Evolutionary conservation across 2,797 vertebrate species (phyloP), one percentile per base, ranked within the genome.

Genomic region (Notolabrus celidotus): DNA sequence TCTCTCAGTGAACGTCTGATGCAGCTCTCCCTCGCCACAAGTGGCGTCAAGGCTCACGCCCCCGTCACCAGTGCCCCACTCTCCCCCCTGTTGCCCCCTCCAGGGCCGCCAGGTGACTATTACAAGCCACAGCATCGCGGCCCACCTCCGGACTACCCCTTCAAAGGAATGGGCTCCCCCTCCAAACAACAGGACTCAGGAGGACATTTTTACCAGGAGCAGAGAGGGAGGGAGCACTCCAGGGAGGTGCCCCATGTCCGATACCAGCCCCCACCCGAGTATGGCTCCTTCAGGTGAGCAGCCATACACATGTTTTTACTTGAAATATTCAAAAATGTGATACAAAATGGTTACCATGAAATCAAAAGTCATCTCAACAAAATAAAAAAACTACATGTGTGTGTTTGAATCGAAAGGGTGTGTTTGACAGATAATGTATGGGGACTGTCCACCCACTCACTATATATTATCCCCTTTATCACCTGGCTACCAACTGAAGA

Each of bases 181-280:
- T 84, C 94, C 77, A 98, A 96, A 80, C 88, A 95, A 77, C 96
- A 96, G 87, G 97, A 98, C 36, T 77, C 92, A 1, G 88, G 86
- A 27, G 94, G 94, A 4, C 94, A 95, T 84, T 97, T 95, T 87
- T 98, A 97, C 85, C 89, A 94, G 5, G 97, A 99, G 33, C 95
- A 96, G 79, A 95, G 96, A 58, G 77, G 93, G 74, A 92, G 94
- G 86, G 96, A 96, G 59, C 96, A 93, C 79, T 94, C 92, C 5
- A 95, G 97, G 72, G 97, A 98, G 74, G 87, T 96, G 65, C 97
- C 96, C 14, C 94, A 96, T 50, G 95, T 99, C 80, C 95, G 97
- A 29, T 99, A 99, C 91, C 97, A 99, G 83, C 97, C 97, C 43
- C 98, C 97, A 34, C 98, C 97, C 4, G 98, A 99, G 76, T 99